phyloP scores from a whole-genome alignment of 2,113 vertebrate genomes.

The Nerophis lumbriciformis region DNA sequence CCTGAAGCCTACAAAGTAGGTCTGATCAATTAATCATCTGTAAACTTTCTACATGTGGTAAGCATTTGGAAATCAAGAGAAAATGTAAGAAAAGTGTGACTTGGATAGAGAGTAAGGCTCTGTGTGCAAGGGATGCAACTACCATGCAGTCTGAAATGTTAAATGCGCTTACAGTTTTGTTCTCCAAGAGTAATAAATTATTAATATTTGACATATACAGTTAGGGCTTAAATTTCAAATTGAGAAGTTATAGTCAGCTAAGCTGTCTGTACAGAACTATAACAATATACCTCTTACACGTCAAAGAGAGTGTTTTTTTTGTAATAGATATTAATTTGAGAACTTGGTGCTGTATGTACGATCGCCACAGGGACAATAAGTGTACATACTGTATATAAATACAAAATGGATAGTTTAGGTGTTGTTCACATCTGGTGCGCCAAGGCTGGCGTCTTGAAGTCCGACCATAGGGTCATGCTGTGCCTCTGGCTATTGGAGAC shows the following conservation, averaged over 20 bases:
- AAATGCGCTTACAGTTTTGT: slow-evolving; percentile 1
- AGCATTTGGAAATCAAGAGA: slow-evolving; percentile 78
- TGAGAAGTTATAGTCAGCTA: slow-evolving; percentile 12
- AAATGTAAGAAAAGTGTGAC: slow-evolving; percentile 61
- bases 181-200: slow-evolving; percentile 48
- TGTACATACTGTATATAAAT: not conserved
- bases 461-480: slow-evolving; percentile 32
- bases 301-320: slow-evolving; percentile 16
- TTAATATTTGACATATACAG: not conserved
- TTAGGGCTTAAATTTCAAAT: slow-evolving; percentile 34
- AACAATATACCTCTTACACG: slow-evolving; percentile 18
- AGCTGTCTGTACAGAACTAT: slow-evolving; percentile 11
- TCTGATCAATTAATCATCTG: slow-evolving; percentile 77
- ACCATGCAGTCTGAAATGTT: slow-evolving; percentile 27
- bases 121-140: slow-evolving; percentile 61
- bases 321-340: slow-evolving; percentile 4
- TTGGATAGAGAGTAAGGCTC: slow-evolving; percentile 53
- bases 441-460: slow-evolving; percentile 25
- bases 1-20: slow-evolving; percentile 72
- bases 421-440: slow-evolving; percentile 16
- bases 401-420: not conserved
- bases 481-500: slow-evolving; percentile 35
- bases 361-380: not conserved
- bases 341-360: slow-evolving; percentile 1
- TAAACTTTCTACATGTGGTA: slow-evolving; percentile 83